Evolutionary conservation across 2,113 vertebrate genomes (phyloP), one percentile per base, ranked within the genome.

Genomic region (Cinclus mexicanus): DNA sequence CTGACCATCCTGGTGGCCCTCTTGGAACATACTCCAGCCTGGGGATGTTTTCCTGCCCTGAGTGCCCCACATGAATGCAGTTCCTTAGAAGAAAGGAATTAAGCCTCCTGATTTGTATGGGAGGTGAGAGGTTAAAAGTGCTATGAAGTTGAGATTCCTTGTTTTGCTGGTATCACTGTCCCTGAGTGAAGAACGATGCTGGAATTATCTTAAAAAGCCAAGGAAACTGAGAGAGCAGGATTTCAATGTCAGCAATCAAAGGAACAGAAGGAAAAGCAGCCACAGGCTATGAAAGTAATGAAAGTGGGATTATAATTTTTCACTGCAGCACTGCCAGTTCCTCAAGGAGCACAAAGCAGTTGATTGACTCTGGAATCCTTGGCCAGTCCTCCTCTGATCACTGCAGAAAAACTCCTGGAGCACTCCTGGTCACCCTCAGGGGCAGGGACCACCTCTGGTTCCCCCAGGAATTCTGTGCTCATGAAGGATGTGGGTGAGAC

Each of bases 201-300:
- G 94, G 95, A 98, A 95, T 97, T 96, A 95, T 82, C 97, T 95
- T 81, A 28, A 44, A 97, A 92, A 97, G 89, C 80, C 93, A 90
- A 90, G 31, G 57, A 87, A 93, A 89, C 2, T 2, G 50, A 94
- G 59, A 91, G 96, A 94, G 88, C 57, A 81, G 90, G 94, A 96
- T 98, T 95, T 95, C 94, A 90, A 24, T 57, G 59, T 94, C 95
- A 97, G 68, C 97, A 93, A 74, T 65, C 94, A 96, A 96, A 97
- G 93, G 96, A 97, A 93, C 92, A 83, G 96, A 92, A 97, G 95
- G 90, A 89, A 96, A 97, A 60, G 6, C 67, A 97, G 95, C 96
- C 94, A 96, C 89, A 93, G 97, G 94, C 96, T 75, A 91, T 60
- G 97, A 71, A 94, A 94, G 94, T 67, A 95, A 94, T 89, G 42